Conservation (phyloP, 2,888 invertebrate genomes). For the Anodontia alba region DNA sequence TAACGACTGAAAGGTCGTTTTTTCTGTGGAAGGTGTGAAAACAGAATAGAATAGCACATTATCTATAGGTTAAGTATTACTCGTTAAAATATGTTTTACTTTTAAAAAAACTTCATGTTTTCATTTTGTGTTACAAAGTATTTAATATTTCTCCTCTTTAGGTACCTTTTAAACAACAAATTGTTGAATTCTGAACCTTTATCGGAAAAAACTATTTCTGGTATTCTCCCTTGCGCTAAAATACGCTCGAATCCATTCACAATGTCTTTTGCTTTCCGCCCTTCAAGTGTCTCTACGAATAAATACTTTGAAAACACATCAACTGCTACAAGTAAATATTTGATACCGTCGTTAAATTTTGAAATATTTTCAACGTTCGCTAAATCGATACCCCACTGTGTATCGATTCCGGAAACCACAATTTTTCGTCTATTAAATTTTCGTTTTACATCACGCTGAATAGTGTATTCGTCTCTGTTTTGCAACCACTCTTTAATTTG, state of each 20-base stretch:
- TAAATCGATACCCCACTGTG: slow-evolving; percentile 20
- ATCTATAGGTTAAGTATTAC: too few species aligned
- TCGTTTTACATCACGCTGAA: slow-evolving; percentile 10
- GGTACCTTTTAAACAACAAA: background rate
- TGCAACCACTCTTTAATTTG: slow-evolving; percentile 22
- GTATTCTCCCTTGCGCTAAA: background rate
- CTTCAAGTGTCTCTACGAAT: background rate
- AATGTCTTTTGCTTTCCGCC: slow-evolving; percentile 5
- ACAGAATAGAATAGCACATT: too few species aligned
- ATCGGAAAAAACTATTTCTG: slow-evolving; percentile 7
- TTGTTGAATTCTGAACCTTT: slow-evolving; percentile 25
- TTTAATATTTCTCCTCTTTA: background rate
- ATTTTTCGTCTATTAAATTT: slow-evolving; percentile 18
- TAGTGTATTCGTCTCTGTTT: background rate
- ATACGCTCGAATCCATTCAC: background rate
- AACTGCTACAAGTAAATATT: slow-evolving; percentile 3
- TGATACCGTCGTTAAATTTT: slow-evolving; percentile 3
- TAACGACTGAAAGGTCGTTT: too few species aligned
- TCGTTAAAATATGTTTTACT: too few species aligned
- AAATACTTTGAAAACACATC: slow-evolving; percentile 23
- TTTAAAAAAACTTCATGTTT: too few species aligned
- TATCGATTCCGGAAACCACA: slow-evolving; percentile 16
- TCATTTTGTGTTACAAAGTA: slow-evolving; percentile 26
- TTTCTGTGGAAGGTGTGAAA: too few species aligned
- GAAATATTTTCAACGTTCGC: slow-evolving; percentile 5